Base-by-base conservation (phyloP, 2,797 vertebrate species). In the Poeciliopsis infans region DNA sequence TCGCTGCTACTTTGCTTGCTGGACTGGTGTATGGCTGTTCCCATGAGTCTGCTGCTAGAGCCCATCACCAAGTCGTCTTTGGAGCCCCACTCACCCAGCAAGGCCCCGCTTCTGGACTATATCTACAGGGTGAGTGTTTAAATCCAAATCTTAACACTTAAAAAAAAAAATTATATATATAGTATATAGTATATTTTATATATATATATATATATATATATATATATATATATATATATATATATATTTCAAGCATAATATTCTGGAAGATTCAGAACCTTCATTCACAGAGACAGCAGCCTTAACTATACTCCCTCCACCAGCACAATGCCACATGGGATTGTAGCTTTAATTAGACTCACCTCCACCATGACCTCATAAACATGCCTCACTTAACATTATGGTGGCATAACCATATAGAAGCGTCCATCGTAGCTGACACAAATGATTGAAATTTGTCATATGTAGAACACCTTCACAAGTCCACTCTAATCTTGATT, bases 11-110 rank as follows among this genome's bases (percentile, higher is more conserved):
- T 99, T 66, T 99, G 98, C 88, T 91, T 99, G 83, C 91, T 99
- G 97, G 98, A 99, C 90, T 99, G 98, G 98, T 99, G 98, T 91
- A 99, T 99, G 97, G 96, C 97, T 0, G 92, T 99, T 75, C 98
- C 98, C 0, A 79, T 98, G 89, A 96, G 92, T 79, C 91, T 96
- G 83, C 94, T 99, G 33, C 94, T 99, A 88, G 97, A 98, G 86
- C 97, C 97, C 0, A 95, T 97, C 85, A 96, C 96, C 87, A 96
- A 96, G 51, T 95, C 93, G 1, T 93, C 93, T 45, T 85, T 96
- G 88, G 98, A 98, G 66, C 97, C 97, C 69, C 95, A 94, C 18
- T 86, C 94, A 13, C 87, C 95, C 18, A 91, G 95, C 61, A 97
- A 94, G 92, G 96, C 97, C 71, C 97, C 97, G 1, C 87, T 99